Base-by-base conservation (phyloP, 2,888 invertebrate genomes). In the Pandemis corylana region DNA sequence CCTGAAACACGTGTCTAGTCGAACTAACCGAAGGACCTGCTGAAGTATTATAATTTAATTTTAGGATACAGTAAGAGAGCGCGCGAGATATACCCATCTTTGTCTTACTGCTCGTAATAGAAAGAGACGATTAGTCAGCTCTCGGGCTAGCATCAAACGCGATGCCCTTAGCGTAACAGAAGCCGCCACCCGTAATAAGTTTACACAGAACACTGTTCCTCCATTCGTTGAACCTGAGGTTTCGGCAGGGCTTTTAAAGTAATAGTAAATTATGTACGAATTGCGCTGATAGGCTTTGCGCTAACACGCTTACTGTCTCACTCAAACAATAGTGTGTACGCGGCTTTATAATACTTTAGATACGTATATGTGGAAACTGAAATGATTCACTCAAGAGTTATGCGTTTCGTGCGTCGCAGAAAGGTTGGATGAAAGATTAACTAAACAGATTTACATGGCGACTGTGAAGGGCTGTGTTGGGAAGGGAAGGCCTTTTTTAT, bases 141-240 rank as follows among this genome's bases (percentile, higher is more conserved):
- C 20, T 20, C 20, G 20, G 0, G 1, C 20, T 20, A 20, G 59
- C 20, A 49, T 61, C 36, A 0, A 65, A 74, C n/a, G 51, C 59
- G n/a, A 2, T 4, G 42, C 2, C 69, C 61, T 15, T n/a, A 61
- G n/a, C 51, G 61, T 9, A 41, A 68, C 42, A 41, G 42, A 46
- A 20, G 20, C 7, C 42, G 41, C 36, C 20, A 69, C 69, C 75
- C 79, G 83, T 91, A 91, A 91, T 88, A 91, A 91, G 90, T 90
- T 92, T 92, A 91, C 86, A 79, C 78, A 79, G 84, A 82, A 92
- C 92, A 92, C 80, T 84, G 90, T 90, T 92, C 84, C 88, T 91
- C 91, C 92, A 92, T 91, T 88, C 87, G 84, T 82, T 83, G 71
- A 79, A 89, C 89, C 85, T 80, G 83, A 87, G 85, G 88, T 90